Evolutionary conservation across 2,888 invertebrate species (phyloP).

Genomic region (Phragmatobia fuliginosa): DNA sequence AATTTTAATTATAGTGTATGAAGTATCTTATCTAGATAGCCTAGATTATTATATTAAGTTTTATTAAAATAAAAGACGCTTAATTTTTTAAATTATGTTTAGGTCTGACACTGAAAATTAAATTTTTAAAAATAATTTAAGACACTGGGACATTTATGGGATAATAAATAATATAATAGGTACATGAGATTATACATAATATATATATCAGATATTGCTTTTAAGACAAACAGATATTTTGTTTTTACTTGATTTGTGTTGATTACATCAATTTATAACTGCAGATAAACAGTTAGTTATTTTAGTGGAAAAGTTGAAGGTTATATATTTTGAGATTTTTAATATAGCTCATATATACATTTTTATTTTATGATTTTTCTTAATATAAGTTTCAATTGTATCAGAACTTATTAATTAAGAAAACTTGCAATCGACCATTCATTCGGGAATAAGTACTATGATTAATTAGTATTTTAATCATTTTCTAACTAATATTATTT

Average conservation of each 20-base stretch:
- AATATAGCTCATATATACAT: conserved; percentile 10
- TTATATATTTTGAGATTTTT: conserved; percentile 29
- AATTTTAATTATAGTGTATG: background rate
- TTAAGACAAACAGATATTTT: background rate
- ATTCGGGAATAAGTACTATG: conserved; percentile 15
- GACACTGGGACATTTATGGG: background rate
- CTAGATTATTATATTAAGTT: conserved; percentile 39
- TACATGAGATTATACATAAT: background rate
- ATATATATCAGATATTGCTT: background rate
- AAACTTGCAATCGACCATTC: conserved; percentile 18
- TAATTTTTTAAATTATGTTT: background rate
- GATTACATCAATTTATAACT: conserved; percentile 36
- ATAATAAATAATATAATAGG: background rate
- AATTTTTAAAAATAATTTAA: background rate
- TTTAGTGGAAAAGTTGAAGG: conserved; percentile 26
- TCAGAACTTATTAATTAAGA: conserved; percentile 32
- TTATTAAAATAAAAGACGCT: background rate
- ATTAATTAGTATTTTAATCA: conserved; percentile 28
- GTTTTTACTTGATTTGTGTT: background rate
- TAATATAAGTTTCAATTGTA: conserved; percentile 25
- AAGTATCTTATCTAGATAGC: conserved; percentile 10
- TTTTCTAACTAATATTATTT: conserved; percentile 3
- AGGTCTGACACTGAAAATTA: background rate
- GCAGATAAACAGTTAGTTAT: conserved; percentile 36
- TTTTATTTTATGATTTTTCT: conserved; percentile 20